Conservation (phyloP, 1,140 invertebrate species). For the Hydropsyche tenuis region DNA sequence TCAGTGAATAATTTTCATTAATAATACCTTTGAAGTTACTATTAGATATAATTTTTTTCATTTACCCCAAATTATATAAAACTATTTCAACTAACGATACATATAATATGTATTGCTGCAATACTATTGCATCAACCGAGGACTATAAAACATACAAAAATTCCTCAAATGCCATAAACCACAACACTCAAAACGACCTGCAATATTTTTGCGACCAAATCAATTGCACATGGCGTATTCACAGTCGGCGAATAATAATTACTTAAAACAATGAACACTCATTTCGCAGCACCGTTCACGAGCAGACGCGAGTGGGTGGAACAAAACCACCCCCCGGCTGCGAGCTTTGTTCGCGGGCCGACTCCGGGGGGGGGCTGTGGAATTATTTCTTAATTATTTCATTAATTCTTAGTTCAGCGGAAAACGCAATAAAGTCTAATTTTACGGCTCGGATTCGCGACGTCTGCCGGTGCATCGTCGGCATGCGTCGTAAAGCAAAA, state of each 20-base stretch:
- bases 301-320: constrained; percentile 6
- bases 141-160: too few species aligned
- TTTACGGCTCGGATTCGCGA: constrained; percentile 44
- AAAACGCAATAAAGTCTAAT: constrained; percentile 50
- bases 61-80: too few species aligned
- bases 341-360: constrained; percentile 33
- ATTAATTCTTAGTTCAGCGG: constrained; percentile 50
- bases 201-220: not conserved
- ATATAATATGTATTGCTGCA: too few species aligned
- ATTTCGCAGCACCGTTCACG: constrained; percentile 13
- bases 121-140: too few species aligned
- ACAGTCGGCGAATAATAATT: not conserved
- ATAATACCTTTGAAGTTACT: too few species aligned
- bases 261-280: constrained; percentile 15
- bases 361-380: too few species aligned
- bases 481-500: constrained; percentile 45
- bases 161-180: too few species aligned
- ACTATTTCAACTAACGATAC: too few species aligned
- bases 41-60: too few species aligned
- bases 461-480: constrained; percentile 23
- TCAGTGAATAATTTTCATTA: too few species aligned
- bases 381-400: constrained; percentile 52
- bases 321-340: constrained; percentile 9
- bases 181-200: too few species aligned
- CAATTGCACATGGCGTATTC: not conserved